Evolutionary conservation across 1,140 invertebrate species (phyloP), one percentile per base, ranked within the genome.

Genomic region (Parasteatoda tepidariorum): DNA sequence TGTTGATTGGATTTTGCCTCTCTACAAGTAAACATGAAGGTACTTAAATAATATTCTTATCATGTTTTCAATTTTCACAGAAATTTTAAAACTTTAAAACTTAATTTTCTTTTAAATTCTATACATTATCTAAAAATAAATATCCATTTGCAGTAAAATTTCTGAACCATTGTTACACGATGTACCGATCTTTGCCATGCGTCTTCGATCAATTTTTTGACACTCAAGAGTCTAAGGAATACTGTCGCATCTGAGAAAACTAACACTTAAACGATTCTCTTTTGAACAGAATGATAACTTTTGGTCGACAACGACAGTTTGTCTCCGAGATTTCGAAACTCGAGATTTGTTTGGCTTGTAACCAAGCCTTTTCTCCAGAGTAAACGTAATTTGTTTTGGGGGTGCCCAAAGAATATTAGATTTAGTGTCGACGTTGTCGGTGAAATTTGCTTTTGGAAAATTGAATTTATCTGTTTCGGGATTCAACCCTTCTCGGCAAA

Each of bases 361-460:
- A 82, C 67, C 67, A 82, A 79, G 71, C 66, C 78, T 62, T 67
- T 82, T 41, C 54, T 57, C 24, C 31, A 13, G 64, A 59, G 76
- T 30, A 67, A 82, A 70, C n/a, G 48, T 82, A 82, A 82, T 82
- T 82, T 82, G 68, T 82, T 82, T 82, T 68, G 41, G 78, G 64
- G 22, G 55, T 62, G 66, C 78, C 78, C 48, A 31, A 70, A 82
- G 67, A 71, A 82, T 82, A 82, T 82, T 82, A 71, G 78, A 82
- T 82, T 82, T 82, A 62, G 78, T 71, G 55, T 22, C 78, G 28
- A 31, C 67, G 66, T 13, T 48, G 55, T 26, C n/a, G n/a, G n/a
- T 48, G 55, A 82, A 82, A 82, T 82, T 82, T 82, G 67, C 78
- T 70, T 48, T 82, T 57, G 26, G 54, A 62, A 82, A 82, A 82